Evolutionary conservation across 1,140 invertebrate genomes (phyloP).

Genomic region (Agraylea sexmaculata): DNA sequence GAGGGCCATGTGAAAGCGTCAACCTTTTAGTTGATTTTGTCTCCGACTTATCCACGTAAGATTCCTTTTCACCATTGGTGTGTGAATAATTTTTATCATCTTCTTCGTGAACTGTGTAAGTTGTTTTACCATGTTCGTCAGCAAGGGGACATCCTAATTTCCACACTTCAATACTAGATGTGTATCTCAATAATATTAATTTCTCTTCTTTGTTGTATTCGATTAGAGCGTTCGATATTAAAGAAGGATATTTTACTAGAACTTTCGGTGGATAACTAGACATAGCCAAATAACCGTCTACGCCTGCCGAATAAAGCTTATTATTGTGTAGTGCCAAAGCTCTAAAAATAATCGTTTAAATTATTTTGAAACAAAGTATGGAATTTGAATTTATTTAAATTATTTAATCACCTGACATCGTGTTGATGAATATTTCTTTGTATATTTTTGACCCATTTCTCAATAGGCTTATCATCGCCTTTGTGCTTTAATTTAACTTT

Average conservation of each 20-base stretch:
- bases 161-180: slow-evolving; percentile 54
- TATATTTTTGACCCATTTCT: slow-evolving; percentile 68
- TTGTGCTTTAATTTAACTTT: slow-evolving; percentile 45
- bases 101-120: slow-evolving; percentile 22
- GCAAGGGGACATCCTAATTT: slow-evolving; percentile 40
- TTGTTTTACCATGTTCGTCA: slow-evolving; percentile 24
- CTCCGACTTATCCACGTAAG: slow-evolving; percentile 16
- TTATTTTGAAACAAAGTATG: neutral
- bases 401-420: slow-evolving; percentile 50
- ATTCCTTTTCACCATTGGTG: slow-evolving; percentile 21
- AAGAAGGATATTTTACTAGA: slow-evolving; percentile 57
- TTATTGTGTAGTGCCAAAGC: slow-evolving; percentile 50
- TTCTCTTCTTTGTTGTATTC: slow-evolving; percentile 43
- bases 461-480: slow-evolving; percentile 34
- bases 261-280: slow-evolving; percentile 52
- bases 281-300: slow-evolving; percentile 62
- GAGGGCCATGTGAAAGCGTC: slow-evolving; percentile 42
- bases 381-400: no score
- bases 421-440: slow-evolving; percentile 70
- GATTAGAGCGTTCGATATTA: slow-evolving; percentile 50
- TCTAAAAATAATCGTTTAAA: slow-evolving; percentile 29
- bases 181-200: slow-evolving; percentile 53
- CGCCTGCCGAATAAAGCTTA: slow-evolving; percentile 65
- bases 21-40: slow-evolving; percentile 24
- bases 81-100: slow-evolving; percentile 18